Evolutionary conservation across 1,140 invertebrate genomes (phyloP), one percentile per base, ranked within the genome.

Genomic region (Lucilia sericata): DNA sequence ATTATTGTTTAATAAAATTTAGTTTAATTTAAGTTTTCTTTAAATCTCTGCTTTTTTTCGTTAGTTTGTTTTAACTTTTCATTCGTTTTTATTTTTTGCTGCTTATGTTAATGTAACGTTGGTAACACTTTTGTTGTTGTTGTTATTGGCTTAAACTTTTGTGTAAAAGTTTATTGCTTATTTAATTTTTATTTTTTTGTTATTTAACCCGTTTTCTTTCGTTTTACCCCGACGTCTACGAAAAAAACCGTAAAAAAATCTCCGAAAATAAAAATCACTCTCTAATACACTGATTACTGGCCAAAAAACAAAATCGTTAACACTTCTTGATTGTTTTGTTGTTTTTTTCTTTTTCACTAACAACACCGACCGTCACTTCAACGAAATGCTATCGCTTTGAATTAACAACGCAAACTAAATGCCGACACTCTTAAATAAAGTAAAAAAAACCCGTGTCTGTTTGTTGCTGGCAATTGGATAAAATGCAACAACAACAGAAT

Each of bases 331-430:
- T n/a, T n/a, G n/a, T n/a, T n/a, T 10, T 42, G 51, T 60, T 60
- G 10, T 60, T 60, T 7, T 70, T 70, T 21, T 70, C 21, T 21
- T 42, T 10, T 42, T 42, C 10, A 2, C 7, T 42, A 30, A 30
- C 10, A 42, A 42, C 42, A 42, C n/a, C 65, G 65, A 19, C n/a
- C 65, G 65, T 25, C 21, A 70, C 65, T 21, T 21, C 3, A 30
- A 21, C n/a, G 19, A 70, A 70, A 21, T 70, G 19, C 65, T 25
- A 25, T 10, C 65, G 9, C 65, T 19, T 19, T 21, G 65, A 70
- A 70, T 70, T 70, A 21, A 70, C 65, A 70, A 70, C 21, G 65
- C 65, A 70, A 70, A 70, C 65, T 70, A 70, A 70, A 70, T 70
- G 65, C 65, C 65, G 65, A 70, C 65, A 70, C 65, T 21, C 65